Conservation (phyloP, 2,113 vertebrate species). For the Amphiprion percula region DNA sequence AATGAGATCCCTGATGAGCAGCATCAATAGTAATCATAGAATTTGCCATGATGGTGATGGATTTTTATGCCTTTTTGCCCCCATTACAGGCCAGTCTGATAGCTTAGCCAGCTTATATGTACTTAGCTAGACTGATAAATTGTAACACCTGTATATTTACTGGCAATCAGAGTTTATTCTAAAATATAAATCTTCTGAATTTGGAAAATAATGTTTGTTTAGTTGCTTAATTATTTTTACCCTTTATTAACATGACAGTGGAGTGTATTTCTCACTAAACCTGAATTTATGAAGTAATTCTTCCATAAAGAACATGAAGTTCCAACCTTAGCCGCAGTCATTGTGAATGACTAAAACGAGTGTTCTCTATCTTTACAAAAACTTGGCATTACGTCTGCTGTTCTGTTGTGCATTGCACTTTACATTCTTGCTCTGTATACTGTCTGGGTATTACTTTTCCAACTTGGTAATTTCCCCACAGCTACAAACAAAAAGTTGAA, state of each 20-base stretch:
- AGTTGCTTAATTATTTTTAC: not conserved
- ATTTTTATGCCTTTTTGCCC: slow-evolving; percentile 79
- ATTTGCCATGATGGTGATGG: slow-evolving; percentile 75
- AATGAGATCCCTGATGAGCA: slow-evolving; percentile 79
- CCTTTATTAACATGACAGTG: not conserved
- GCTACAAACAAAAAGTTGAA: slow-evolving; percentile 26
- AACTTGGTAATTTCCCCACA: slow-evolving; percentile 25
- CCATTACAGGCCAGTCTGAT: slow-evolving; percentile 69
- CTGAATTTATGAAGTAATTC: not conserved
- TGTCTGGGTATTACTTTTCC: not conserved
- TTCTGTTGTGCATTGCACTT: not conserved
- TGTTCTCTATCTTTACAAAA: not conserved
- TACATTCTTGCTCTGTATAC: not conserved
- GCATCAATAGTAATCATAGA: slow-evolving; percentile 82
- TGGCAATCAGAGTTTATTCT: not conserved
- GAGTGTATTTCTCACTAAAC: not conserved
- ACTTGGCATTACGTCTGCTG: not conserved
- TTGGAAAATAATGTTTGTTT: not conserved
- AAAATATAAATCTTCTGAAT: not conserved
- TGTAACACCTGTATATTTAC: not conserved
- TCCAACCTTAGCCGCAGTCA: not conserved
- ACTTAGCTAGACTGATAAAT: slow-evolving; percentile 31
- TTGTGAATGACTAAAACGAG: not conserved
- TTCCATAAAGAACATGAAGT: not conserved
- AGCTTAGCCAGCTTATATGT: slow-evolving; percentile 54